Conservation (phyloP, 2,113 vertebrate genomes). For the Hippocampus guttulatus region DNA sequence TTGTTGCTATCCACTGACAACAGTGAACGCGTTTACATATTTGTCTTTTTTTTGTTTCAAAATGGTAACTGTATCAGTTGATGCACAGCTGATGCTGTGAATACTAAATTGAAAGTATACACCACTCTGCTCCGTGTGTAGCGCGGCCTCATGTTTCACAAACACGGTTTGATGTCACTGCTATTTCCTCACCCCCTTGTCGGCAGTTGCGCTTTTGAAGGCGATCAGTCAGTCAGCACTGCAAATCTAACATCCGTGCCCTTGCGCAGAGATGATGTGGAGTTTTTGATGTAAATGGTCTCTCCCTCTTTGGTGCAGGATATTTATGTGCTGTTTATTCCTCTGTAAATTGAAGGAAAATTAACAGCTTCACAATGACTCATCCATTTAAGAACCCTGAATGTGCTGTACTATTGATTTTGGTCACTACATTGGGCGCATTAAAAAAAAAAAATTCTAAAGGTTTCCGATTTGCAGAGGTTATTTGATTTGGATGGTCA, state of each 20-base stretch:
- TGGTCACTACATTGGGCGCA: not conserved
- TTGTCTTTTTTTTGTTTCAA: not conserved
- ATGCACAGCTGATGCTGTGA: not conserved
- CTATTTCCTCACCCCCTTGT: conserved; percentile 30
- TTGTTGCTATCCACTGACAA: too few species aligned
- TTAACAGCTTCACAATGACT: conserved; percentile 1
- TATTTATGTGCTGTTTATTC: conserved; percentile 10
- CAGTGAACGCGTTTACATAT: too few species aligned
- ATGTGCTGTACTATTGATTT: conserved; percentile 20
- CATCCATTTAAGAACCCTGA: not conserved
- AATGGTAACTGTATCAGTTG: not conserved
- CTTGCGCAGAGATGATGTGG: not conserved
- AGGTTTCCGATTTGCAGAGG: not conserved
- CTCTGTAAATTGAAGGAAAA: not conserved
- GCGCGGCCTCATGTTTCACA: conserved; percentile 16
- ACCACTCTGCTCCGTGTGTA: conserved; percentile 12
- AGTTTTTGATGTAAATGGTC: not conserved
- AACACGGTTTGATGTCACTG: conserved; percentile 14
- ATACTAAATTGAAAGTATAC: not conserved
- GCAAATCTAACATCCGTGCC: not conserved
- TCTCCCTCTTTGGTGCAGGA: not conserved
- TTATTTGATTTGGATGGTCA: conserved; percentile 3
- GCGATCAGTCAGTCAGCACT: conserved; percentile 4
- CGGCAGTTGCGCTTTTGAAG: conserved; percentile 38
- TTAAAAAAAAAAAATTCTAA: not conserved